Evolutionary conservation across 2,113 vertebrate species (phyloP).

Genomic region (Meleagris gallopavo): DNA sequence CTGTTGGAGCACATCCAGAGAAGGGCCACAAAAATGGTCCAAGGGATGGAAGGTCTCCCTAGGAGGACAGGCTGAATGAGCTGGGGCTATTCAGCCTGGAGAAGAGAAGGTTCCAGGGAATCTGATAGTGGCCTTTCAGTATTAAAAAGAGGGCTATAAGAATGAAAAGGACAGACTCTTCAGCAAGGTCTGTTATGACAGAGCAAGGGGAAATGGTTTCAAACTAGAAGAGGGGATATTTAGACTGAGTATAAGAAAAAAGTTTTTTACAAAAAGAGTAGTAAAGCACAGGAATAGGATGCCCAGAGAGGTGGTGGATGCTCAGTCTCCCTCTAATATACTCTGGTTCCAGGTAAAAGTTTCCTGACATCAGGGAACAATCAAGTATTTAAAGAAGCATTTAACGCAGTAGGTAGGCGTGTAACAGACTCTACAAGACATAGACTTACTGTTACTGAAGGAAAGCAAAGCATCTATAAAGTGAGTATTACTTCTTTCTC

Average conservation of each 20-base stretch:
- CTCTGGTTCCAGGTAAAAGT: background rate
- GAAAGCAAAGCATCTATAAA: background rate
- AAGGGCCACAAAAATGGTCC: background rate
- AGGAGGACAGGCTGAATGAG: too few species aligned
- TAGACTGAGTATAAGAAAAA: too few species aligned
- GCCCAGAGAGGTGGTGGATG: background rate
- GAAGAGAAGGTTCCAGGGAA: too few species aligned
- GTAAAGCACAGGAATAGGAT: background rate
- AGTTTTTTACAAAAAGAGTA: background rate
- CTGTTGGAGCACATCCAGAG: background rate
- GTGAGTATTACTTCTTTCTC: background rate
- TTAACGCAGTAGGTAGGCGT: background rate
- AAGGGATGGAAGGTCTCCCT: background rate
- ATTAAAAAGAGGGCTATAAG: too few species aligned
- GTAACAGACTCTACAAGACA: background rate
- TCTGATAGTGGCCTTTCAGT: too few species aligned
- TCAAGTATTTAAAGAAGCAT: background rate
- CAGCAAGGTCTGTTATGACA: too few species aligned
- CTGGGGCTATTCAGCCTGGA: too few species aligned
- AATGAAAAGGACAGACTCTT: too few species aligned
- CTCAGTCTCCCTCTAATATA: background rate
- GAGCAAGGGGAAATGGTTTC: too few species aligned
- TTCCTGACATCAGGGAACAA: conserved; percentile 16
- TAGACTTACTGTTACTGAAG: background rate
- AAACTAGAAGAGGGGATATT: background rate